Conservation (phyloP, 2,113 vertebrate species). For the Mohoua ochrocephala region DNA sequence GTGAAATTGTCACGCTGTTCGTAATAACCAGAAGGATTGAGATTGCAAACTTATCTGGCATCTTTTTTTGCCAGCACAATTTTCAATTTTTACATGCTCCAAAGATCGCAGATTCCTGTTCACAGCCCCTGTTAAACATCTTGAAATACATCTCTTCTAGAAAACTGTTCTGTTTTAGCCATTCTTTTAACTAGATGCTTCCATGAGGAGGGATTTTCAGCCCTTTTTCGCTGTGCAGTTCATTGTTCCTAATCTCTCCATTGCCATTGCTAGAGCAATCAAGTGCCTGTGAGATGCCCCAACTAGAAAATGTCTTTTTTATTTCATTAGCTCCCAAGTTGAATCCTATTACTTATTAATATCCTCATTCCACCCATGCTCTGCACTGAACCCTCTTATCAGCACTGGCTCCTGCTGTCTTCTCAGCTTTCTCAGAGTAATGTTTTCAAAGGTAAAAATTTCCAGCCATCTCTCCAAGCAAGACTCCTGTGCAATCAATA, state of each 20-base stretch:
- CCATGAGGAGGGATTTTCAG: not conserved
- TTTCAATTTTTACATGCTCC: not conserved
- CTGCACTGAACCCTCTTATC: not conserved
- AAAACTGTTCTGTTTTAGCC: not conserved
- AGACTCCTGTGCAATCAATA: not conserved
- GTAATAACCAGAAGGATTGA: not conserved
- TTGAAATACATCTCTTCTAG: not conserved
- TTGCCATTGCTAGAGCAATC: not conserved
- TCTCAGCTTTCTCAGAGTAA: not conserved
- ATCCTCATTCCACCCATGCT: not conserved
- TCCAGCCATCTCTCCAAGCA: not conserved
- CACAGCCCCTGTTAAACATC: not conserved
- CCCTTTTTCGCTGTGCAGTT: not conserved
- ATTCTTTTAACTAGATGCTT: conserved; percentile 14
- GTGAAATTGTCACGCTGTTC: not conserved
- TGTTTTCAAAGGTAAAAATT: not conserved
- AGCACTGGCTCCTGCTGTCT: not conserved
- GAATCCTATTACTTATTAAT: conserved; percentile 36
- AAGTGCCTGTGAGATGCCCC: not conserved
- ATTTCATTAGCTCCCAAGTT: conserved; percentile 9
- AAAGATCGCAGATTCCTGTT: not conserved
- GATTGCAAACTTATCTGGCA: not conserved
- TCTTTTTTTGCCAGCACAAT: not conserved
- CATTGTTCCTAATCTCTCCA: conserved; percentile 25
- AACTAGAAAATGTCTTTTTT: conserved; percentile 14